Conservation (phyloP, 2,888 invertebrate genomes). For the Tachystola acroxantha region DNA sequence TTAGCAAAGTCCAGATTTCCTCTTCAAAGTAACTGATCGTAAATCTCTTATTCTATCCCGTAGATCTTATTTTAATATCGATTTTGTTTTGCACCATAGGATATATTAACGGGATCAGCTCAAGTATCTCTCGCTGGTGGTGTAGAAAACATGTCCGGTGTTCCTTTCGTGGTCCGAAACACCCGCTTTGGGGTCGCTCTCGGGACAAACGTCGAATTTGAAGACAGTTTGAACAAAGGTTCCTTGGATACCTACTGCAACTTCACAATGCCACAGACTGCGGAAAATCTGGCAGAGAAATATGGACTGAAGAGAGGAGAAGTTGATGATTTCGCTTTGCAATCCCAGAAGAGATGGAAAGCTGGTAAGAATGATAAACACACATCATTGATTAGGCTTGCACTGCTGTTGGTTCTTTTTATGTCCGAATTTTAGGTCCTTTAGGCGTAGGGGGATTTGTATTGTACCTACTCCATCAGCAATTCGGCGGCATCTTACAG, state of each 20-base stretch:
- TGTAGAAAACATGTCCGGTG: conserved; percentile 95
- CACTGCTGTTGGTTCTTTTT: background rate
- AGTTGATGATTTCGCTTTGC: conserved; percentile 89
- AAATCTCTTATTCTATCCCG: too few relatives aligned
- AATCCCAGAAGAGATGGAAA: conserved; percentile 93
- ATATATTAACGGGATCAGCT: conserved; percentile 90
- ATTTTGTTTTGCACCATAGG: conserved; percentile 73
- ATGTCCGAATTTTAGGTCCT: background rate
- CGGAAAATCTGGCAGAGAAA: conserved; percentile 93
- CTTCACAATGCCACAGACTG: conserved; percentile 96
- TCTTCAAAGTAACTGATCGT: too few relatives aligned
- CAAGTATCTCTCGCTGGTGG: conserved; percentile 94
- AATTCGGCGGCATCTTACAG: too few relatives aligned
- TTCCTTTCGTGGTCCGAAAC: conserved; percentile 90
- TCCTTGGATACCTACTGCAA: conserved; percentile 92
- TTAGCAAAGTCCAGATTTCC: too few relatives aligned
- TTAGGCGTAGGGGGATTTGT: too few relatives aligned
- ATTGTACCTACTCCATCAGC: too few relatives aligned
- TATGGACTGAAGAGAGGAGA: conserved; percentile 87
- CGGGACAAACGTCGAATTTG: conserved; percentile 86
- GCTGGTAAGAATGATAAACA: conserved; percentile 81
- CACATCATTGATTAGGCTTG: too few relatives aligned
- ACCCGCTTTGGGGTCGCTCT: conserved; percentile 91
- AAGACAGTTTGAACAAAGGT: conserved; percentile 85
- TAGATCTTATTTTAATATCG: too few relatives aligned